Percentiles rank a stretch among this genome's conserved stretches.
phyloP scores from a whole-genome alignment of 1,140 invertebrate genomes.

The Ridgeia piscesae region DNA sequence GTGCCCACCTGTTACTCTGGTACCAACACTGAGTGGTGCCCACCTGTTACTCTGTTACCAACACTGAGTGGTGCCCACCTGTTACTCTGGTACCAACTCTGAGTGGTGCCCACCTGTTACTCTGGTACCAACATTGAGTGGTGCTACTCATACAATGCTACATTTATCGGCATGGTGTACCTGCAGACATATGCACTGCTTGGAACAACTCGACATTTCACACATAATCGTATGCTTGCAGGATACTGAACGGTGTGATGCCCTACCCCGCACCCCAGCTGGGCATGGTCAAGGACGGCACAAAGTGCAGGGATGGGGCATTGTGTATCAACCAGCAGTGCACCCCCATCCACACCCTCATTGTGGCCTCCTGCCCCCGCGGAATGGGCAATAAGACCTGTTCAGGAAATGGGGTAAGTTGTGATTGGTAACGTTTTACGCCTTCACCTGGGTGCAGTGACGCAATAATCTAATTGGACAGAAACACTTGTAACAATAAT shows the following conservation, averaged over 20 bases:
- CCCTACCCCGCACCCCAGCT: constrained; percentile 30
- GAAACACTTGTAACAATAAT: no score
- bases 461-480: no score
- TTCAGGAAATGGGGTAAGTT: constrained; percentile 31
- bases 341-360: constrained; percentile 26
- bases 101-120: no score
- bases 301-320: constrained; percentile 44
- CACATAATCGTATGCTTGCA: background rate
- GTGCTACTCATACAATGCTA: no score
- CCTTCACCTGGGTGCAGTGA: no score
- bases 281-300: constrained; percentile 53
- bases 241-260: background rate
- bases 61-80: no score
- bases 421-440: background rate
- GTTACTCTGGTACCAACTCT: no score
- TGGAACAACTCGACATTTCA: background rate
- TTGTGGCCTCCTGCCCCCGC: constrained; percentile 10
- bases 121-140: no score
- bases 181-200: background rate
- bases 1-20: no score
- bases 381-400: constrained; percentile 25
- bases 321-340: constrained; percentile 46
- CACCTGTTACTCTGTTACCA: no score
- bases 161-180: background rate
- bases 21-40: no score